Percentiles rank a stretch among this genome's conserved stretches.
These are phyloP conservation scores for Dicentrarchus labrax DNA, from an alignment of 2,113 vertebrate species.

Conservation along the genomic window DNA sequence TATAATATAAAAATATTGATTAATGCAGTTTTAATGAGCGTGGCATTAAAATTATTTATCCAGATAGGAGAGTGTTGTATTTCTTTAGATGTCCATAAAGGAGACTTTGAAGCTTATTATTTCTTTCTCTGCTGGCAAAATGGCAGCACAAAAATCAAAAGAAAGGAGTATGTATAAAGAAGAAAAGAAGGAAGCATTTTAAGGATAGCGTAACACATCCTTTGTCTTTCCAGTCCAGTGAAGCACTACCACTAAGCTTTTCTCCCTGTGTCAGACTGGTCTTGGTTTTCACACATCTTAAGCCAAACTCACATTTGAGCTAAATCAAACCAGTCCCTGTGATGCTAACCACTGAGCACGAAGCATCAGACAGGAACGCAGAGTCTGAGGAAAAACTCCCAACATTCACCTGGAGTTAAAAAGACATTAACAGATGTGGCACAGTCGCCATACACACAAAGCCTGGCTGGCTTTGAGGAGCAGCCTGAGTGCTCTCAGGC, in stretches of 20 bases:
- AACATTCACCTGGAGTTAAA: slow-evolving; percentile 71
- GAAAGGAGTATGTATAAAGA: slow-evolving; percentile 1
- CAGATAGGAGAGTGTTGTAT: neutral
- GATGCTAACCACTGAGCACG: slow-evolving; percentile 26
- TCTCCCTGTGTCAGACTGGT: slow-evolving; percentile 37
- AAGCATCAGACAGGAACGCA: slow-evolving; percentile 32
- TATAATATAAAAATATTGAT: slow-evolving; percentile 49
- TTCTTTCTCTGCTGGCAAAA: slow-evolving; percentile 5
- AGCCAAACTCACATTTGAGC: slow-evolving; percentile 46
- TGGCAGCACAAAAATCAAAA: slow-evolving; percentile 8
- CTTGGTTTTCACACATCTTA: slow-evolving; percentile 48
- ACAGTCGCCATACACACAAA: slow-evolving; percentile 43
- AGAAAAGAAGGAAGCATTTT: slow-evolving; percentile 9
- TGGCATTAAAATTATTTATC: slow-evolving; percentile 5
- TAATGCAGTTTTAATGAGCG: slow-evolving; percentile 19
- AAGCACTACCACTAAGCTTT: slow-evolving; percentile 34
- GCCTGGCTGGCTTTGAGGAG: slow-evolving; percentile 49
- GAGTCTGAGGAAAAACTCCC: slow-evolving; percentile 24
- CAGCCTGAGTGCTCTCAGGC: slow-evolving; percentile 70
- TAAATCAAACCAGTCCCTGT: slow-evolving; percentile 39
- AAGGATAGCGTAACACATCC: slow-evolving; percentile 18
- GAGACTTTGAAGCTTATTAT: slow-evolving; percentile 3
- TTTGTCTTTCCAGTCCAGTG: slow-evolving; percentile 50
- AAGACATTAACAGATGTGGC: slow-evolving; percentile 60
- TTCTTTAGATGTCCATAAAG: neutral